Base-by-base conservation (phyloP, 92 coral and sea anemone species). In the Siderastrea radians region DNA sequence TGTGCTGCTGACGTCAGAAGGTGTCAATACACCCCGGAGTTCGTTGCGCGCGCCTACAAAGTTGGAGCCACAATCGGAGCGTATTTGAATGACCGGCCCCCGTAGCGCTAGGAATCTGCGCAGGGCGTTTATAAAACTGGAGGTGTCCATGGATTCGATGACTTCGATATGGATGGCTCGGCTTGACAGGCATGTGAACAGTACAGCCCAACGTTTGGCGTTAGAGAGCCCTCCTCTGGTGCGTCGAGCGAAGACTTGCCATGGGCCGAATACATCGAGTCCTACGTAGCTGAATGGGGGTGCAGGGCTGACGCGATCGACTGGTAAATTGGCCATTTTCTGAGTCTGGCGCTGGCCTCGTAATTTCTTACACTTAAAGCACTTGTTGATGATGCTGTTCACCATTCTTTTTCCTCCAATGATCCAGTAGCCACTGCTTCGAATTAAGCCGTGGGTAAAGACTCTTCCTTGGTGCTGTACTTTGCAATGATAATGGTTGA, bases 141-240 rank as follows among this genome's bases (percentile, higher is more conserved):
- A 55, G 13, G 61, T 55, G 13, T 55, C 61, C 8, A 55, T 57
- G 14, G 61, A 57, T 67, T 91, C 91, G 49, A 86, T 72, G 15
- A 91, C 60, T 79, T 91, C 91, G 26, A 81, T 91, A 66, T 70
- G 89, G 13, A 82, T 82, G 48, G 88, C 91, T 3, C 88, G 10
- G 38, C 73, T 72, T 6, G 80, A 82, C 81, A 87, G 53, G 49
- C 94, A 82, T 5, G 77, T 82, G 88, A 91, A 91, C 47, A 91
- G 86, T 9, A 91, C 91, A 10, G 94, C 88, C 88, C 85, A 86
- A 71, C 86, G 91, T 71, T 91, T 91, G 62, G 62, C 57, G 55
- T 75, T 54, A 49, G 91, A 84, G 59, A 79, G 69, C 44, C 86
- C 82, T 50, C 94, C 88, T 73, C 88, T 86, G 3, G 85, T 91